phyloP scores from a whole-genome alignment of 2,113 vertebrate species.

The Paradoxurus hermaphroditus region DNA sequence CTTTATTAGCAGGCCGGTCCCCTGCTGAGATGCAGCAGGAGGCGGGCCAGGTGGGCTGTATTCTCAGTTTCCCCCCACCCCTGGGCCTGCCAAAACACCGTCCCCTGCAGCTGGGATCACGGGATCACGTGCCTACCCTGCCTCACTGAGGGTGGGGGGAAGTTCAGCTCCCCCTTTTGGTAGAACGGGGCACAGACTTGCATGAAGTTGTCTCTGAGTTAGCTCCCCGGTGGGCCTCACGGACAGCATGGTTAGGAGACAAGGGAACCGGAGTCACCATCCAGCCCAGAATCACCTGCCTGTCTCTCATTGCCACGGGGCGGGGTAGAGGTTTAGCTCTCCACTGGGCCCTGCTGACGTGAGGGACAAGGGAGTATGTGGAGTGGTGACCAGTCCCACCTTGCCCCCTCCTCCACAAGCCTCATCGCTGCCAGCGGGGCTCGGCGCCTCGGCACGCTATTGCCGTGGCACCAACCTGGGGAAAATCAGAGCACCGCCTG shows the following conservation, averaged over 20 bases:
- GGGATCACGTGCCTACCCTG: too few species aligned
- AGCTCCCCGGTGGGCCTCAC: background rate
- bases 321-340: background rate
- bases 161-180: background rate
- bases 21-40: background rate
- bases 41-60: background rate
- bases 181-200: background rate
- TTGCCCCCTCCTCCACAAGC: background rate
- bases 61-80: background rate
- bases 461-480: background rate
- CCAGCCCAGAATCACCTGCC: background rate
- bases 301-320: background rate
- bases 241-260: too few species aligned
- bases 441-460: background rate
- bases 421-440: background rate
- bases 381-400: background rate
- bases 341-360: background rate
- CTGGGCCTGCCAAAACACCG: background rate
- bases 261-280: too few species aligned
- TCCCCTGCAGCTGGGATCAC: background rate
- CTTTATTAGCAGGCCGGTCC: background rate
- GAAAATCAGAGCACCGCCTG: background rate
- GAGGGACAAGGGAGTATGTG: fast-evolving
- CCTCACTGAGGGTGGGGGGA: too few species aligned
- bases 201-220: background rate